Evolutionary conservation across 2,797 vertebrate genomes (phyloP).

Genomic region (Acanthis flammea): DNA sequence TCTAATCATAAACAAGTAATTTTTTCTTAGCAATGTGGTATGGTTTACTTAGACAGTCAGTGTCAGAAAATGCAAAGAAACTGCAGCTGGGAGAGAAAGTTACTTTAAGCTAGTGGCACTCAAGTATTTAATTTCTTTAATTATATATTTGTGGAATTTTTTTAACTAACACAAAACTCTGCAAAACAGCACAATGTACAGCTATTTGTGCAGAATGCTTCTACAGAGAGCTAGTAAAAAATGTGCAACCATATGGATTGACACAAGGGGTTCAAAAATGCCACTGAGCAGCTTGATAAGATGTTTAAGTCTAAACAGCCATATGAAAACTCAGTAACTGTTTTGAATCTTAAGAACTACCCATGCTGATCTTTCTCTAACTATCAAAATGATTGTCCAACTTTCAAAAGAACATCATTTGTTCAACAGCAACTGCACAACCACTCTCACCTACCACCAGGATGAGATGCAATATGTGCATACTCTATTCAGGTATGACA

Average conservation of each 20-base stretch:
- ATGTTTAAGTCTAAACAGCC: not conserved
- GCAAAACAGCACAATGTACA: not conserved
- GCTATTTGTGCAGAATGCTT: not conserved
- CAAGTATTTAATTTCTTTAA: not conserved
- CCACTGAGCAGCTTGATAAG: not conserved
- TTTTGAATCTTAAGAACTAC: not conserved
- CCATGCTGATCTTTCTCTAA: not conserved
- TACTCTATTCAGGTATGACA: not conserved
- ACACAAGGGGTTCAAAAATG: not conserved
- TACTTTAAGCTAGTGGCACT: not conserved
- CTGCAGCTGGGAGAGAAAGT: not conserved
- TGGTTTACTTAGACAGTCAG: not conserved
- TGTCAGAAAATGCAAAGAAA: not conserved
- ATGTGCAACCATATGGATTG: not conserved
- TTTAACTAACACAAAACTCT: not conserved
- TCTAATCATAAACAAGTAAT: not conserved
- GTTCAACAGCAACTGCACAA: not conserved
- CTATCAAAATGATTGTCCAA: not conserved
- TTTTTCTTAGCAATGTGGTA: not conserved
- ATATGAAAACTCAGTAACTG: not conserved
- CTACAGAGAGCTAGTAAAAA: not conserved
- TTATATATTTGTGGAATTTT: not conserved
- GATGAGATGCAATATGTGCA: rapidly evolving
- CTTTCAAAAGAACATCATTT: not conserved
- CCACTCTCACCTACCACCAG: not conserved